Evolutionary conservation across 2,888 invertebrate genomes (phyloP).

Genomic region (Volucella bombylans): DNA sequence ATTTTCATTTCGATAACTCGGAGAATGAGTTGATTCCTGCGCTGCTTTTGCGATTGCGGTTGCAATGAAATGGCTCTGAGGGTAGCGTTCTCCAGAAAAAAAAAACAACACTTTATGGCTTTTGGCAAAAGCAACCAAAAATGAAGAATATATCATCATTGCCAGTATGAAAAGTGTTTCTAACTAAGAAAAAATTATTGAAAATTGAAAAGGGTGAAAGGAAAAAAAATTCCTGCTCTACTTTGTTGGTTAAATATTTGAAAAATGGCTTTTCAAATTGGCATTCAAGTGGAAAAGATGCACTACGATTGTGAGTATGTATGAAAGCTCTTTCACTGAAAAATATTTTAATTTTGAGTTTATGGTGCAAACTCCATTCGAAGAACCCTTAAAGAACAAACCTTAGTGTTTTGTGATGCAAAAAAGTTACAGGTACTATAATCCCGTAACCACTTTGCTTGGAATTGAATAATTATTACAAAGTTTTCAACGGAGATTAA

Average conservation of each 20-base stretch:
- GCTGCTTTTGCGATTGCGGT: constrained; percentile 46
- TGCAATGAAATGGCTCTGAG: constrained; percentile 25
- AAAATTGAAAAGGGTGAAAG: not conserved
- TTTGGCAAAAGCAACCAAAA: not conserved
- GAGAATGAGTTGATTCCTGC: constrained; percentile 35
- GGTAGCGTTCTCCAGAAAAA: constrained; percentile 33
- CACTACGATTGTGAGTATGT: no score
- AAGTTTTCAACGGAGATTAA: no score
- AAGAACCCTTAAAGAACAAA: no score
- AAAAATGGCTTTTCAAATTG: constrained; percentile 16
- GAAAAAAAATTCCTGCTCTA: constrained; percentile 19
- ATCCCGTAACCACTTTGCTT: no score
- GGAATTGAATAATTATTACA: no score
- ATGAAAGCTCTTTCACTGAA: no score
- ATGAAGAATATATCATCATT: constrained; percentile 6
- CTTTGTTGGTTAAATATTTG: constrained; percentile 42
- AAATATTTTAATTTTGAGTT: no score
- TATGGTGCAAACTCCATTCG: no score
- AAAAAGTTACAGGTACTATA: no score
- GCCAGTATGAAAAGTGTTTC: not conserved
- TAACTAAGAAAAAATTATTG: not conserved
- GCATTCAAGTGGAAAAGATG: no score
- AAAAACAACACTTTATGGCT: constrained; percentile 11
- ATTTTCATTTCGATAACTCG: constrained; percentile 61
- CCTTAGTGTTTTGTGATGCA: no score